Evolutionary conservation across 1,140 invertebrate species (phyloP).

Genomic region (Luehdorfia chinensis): DNA sequence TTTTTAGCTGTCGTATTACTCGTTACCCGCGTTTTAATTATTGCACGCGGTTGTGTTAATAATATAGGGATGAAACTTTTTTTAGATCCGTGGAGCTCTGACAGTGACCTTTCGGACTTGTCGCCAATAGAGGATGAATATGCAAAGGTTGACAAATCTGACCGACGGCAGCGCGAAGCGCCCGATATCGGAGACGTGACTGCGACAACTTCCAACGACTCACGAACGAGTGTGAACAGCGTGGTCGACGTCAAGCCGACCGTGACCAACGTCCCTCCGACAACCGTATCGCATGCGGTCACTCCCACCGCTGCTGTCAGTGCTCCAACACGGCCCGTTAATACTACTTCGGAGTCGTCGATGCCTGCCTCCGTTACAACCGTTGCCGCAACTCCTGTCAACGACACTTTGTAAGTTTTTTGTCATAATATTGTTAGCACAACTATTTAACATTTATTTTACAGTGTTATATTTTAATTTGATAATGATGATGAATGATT

Average conservation of each 20-base stretch:
- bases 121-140: constrained; percentile 69
- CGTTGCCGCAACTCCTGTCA: neutral
- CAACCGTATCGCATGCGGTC: neutral
- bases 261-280: neutral
- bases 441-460: too few species aligned
- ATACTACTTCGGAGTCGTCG: neutral
- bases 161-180: constrained; percentile 46
- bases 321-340: neutral
- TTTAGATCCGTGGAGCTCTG: constrained; percentile 70
- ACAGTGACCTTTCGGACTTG: constrained; percentile 65
- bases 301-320: neutral
- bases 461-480: too few species aligned
- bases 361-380: constrained; percentile 8
- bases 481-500: too few species aligned
- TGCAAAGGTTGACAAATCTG: constrained; percentile 65
- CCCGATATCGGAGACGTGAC: constrained; percentile 68
- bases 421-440: too few species aligned
- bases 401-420: too few species aligned
- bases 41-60: too few species aligned
- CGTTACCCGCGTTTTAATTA: too few species aligned
- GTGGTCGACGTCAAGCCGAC: constrained; percentile 1
- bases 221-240: constrained; percentile 17
- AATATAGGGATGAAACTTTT: too few species aligned
- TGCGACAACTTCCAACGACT: constrained; percentile 31
- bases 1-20: too few species aligned